A percentile compares a stretch with the other conserved stretches of the same genome.
These are phyloP conservation scores for Drosophila melanocephala DNA, from an alignment of 2,888 invertebrate species.

Conservation along the genomic window DNA sequence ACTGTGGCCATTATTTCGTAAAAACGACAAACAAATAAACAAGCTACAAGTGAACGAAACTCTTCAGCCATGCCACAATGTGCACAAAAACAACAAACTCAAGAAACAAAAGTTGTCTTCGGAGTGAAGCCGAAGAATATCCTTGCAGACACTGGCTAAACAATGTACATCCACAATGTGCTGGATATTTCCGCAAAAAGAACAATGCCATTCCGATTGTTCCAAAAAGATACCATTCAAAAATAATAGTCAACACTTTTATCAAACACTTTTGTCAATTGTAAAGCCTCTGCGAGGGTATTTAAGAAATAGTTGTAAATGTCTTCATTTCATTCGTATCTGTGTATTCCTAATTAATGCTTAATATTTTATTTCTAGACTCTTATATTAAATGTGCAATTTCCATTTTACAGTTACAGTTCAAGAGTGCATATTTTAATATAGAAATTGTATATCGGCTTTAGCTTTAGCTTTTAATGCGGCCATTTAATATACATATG, in stretches of 20 bases:
- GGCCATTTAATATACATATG: conserved; percentile 60
- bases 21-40: conserved; percentile 9
- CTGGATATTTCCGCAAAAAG: neutral
- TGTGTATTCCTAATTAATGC: conserved; percentile 32
- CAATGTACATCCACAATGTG: neutral
- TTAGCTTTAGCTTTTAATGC: conserved; percentile 62
- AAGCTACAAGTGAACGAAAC: conserved; percentile 39
- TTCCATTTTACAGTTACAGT: conserved; percentile 42
- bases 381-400: conserved; percentile 50
- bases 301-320: conserved; percentile 12
- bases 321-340: conserved; percentile 47
- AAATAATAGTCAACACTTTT: neutral
- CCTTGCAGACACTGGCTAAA: conserved; percentile 15
- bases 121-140: conserved; percentile 5
- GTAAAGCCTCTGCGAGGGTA: conserved; percentile 3
- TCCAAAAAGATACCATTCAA: neutral
- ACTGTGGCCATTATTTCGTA: conserved; percentile 50
- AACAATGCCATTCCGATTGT: neutral
- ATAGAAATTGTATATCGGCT: conserved; percentile 33
- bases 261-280: neutral
- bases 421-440: conserved; percentile 10
- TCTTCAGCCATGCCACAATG: conserved; percentile 41
- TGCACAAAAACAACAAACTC: conserved; percentile 49
- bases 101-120: neutral
- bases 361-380: conserved; percentile 14